Conservation (phyloP, 2,888 invertebrate genomes). For the Myopa tessellatipennis region DNA sequence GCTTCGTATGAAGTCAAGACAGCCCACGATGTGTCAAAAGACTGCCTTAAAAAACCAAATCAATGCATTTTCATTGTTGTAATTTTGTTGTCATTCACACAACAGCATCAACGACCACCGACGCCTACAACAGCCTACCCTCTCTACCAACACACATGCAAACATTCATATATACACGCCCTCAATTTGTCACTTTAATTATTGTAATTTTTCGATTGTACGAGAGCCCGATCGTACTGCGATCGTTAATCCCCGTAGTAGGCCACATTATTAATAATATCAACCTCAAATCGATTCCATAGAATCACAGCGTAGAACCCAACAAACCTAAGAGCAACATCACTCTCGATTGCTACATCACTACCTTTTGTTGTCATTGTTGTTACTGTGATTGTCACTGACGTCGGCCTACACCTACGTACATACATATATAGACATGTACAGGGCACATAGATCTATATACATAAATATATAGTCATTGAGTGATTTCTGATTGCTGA, state of each 20-base stretch:
- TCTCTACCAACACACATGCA: no score
- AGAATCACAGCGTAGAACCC: slow-evolving; percentile 22
- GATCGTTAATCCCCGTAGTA: slow-evolving; percentile 20
- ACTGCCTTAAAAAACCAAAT: no score
- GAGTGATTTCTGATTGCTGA: slow-evolving; percentile 33
- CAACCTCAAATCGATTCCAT: slow-evolving; percentile 15
- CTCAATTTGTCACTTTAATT: slow-evolving; percentile 39
- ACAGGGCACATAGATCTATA: background rate
- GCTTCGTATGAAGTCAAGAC: background rate
- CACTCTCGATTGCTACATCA: background rate
- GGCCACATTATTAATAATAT: slow-evolving; percentile 16
- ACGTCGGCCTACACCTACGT: slow-evolving; percentile 6
- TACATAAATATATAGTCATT: slow-evolving; percentile 26
- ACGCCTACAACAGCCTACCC: background rate
- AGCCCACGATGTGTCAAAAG: no score
- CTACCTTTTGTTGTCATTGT: background rate
- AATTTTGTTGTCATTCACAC: background rate
- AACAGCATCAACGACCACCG: background rate
- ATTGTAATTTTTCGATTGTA: slow-evolving; percentile 14
- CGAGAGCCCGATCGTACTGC: background rate
- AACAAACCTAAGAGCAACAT: background rate
- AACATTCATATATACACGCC: slow-evolving; percentile 7
- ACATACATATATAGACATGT: background rate
- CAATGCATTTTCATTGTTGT: no score
- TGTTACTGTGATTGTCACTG: slow-evolving; percentile 23